phyloP scores from a whole-genome alignment of 2,113 vertebrate genomes.

The Cheilinus undulatus region DNA sequence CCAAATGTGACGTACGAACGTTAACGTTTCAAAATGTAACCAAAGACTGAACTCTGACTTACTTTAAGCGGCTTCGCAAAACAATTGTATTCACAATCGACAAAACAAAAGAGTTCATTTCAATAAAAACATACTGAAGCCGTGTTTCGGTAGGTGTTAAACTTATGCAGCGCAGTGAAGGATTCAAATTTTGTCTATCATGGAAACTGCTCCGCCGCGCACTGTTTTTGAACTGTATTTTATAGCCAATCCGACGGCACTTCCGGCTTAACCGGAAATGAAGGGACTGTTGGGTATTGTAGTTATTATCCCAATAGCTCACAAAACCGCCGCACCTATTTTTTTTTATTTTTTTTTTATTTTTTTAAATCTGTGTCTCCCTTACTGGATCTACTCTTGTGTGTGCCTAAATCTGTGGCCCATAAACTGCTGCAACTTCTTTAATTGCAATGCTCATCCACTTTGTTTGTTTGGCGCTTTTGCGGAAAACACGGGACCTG shows the following conservation, averaged over 20 bases:
- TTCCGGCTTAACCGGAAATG: conserved; percentile 41
- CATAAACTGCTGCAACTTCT: too few species aligned
- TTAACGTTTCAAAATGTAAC: not conserved
- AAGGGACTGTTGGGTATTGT: conserved; percentile 51
- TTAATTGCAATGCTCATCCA: too few species aligned
- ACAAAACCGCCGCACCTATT: too few species aligned
- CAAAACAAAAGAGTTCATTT: accelerated
- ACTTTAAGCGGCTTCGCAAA: not conserved
- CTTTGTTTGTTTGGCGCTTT: too few species aligned
- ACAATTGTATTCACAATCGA: not conserved
- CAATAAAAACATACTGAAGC: not conserved
- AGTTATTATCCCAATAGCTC: conserved; percentile 26
- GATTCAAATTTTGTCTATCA: not conserved
- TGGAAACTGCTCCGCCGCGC: conserved; percentile 47
- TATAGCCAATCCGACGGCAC: conserved; percentile 67
- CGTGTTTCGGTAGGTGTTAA: accelerated
- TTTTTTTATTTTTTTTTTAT: too few species aligned
- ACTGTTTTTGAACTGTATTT: conserved; percentile 74
- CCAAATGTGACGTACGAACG: not conserved
- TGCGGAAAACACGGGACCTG: too few species aligned
- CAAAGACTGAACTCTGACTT: conserved; percentile 6
- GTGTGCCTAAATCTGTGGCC: too few species aligned
- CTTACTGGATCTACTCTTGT: too few species aligned
- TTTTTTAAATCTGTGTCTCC: too few species aligned
- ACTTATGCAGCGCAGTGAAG: not conserved